Conservation (phyloP, 2,888 invertebrate species). For the Nesidiocoris tenuis region DNA sequence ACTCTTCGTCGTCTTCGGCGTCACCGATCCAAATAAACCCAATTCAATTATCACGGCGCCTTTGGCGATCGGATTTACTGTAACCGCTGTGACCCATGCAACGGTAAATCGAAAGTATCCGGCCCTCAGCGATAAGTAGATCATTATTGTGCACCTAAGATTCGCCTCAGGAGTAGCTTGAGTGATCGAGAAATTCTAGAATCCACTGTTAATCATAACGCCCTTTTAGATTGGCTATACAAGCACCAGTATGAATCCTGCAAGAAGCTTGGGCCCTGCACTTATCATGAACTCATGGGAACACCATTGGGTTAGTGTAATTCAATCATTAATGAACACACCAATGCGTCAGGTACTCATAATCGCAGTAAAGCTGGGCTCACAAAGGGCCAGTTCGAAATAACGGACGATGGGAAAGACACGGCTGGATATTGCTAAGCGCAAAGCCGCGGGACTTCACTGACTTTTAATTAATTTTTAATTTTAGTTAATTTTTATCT, state of each 20-base stretch:
- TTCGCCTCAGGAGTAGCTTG: no score
- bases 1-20: conserved; percentile 85
- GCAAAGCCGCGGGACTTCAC: neutral
- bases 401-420: conserved; percentile 7
- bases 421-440: no score
- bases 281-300: conserved; percentile 72
- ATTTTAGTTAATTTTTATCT: neutral
- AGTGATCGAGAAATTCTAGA: no score
- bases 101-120: conserved; percentile 60
- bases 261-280: conserved; percentile 83
- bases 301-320: conserved; percentile 74
- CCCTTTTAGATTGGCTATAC: conserved; percentile 60
- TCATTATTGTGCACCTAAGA: no score
- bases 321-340: no score
- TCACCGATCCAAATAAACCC: conserved; percentile 74
- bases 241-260: conserved; percentile 90
- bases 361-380: neutral
- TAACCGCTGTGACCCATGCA: conserved; percentile 79
- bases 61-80: conserved; percentile 82
- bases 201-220: neutral
- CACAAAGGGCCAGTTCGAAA: neutral
- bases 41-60: conserved; percentile 81
- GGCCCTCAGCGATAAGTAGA: no score
- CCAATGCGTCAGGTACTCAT: no score
- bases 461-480: neutral